A percentile compares a stretch with the other conserved stretches of the same genome.
Conservation (phyloP, 2,797 vertebrate species). For the Syndactyla subalaris region DNA sequence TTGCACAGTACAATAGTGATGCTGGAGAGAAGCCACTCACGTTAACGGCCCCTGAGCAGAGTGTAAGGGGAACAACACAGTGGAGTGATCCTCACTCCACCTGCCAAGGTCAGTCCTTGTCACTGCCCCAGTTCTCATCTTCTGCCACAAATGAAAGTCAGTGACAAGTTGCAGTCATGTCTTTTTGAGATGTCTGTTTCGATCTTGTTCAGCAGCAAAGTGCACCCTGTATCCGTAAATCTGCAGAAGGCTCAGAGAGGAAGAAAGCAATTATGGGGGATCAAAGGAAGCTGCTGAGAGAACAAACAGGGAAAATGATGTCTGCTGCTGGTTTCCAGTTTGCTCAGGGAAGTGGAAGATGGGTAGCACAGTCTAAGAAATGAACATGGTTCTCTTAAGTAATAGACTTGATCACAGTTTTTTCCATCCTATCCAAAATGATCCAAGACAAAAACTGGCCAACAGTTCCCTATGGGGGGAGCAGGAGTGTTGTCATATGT, state of each 20-base stretch:
- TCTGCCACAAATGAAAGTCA: background rate
- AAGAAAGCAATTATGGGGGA: background rate
- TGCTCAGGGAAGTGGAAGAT: background rate
- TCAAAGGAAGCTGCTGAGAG: background rate
- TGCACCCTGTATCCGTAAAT: background rate
- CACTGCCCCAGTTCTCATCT: background rate
- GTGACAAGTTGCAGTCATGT: background rate
- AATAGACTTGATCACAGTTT: accelerated
- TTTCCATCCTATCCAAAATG: background rate
- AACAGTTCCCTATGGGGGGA: background rate
- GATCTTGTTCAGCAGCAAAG: background rate
- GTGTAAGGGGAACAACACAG: accelerated
- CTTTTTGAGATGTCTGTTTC: background rate
- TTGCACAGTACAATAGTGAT: accelerated
- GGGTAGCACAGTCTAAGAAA: background rate
- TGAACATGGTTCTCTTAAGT: background rate
- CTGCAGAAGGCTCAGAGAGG: background rate
- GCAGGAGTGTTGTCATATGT: background rate
- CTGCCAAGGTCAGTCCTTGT: background rate
- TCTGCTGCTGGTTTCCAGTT: background rate
- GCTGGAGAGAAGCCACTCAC: background rate
- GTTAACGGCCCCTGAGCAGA: background rate
- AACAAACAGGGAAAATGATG: background rate
- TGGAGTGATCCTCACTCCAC: background rate
- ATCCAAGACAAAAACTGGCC: background rate